These are phyloP conservation scores for Tapirus terrestris DNA, from an alignment of 2,113 vertebrate species.

Conservation along the genomic window DNA sequence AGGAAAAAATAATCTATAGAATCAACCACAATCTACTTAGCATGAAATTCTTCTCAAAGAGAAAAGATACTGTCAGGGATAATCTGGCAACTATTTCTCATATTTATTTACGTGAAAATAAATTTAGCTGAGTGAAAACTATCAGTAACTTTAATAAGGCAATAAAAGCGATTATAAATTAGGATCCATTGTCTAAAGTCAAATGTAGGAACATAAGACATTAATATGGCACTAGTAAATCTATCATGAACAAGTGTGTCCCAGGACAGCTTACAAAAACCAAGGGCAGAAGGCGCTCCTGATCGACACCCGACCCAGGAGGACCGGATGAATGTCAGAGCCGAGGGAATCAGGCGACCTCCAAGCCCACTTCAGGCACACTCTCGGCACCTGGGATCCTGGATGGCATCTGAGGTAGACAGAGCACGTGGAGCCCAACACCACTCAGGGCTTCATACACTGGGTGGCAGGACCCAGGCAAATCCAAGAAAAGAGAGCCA, in stretches of 20 bases:
- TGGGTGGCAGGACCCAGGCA: neutral
- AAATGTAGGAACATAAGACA: neutral
- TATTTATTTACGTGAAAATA: neutral
- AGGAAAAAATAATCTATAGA: neutral
- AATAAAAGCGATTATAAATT: neutral
- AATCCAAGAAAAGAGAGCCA: neutral
- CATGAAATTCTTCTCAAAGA: constrained; percentile 42
- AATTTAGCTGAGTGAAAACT: neutral
- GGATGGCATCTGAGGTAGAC: neutral
- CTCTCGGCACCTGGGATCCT: neutral
- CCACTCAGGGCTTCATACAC: neutral
- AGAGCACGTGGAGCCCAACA: neutral
- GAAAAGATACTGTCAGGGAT: neutral
- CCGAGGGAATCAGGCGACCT: neutral
- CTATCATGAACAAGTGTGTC: neutral
- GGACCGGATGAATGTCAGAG: neutral
- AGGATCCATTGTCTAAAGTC: neutral
- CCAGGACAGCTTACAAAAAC: too few species aligned
- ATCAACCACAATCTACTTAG: neutral
- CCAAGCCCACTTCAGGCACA: neutral
- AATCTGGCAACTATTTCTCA: neutral
- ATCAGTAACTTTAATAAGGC: neutral
- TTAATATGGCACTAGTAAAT: rapidly evolving
- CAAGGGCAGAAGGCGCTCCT: neutral
- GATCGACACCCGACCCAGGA: neutral